These are phyloP conservation scores for Formica exsecta DNA, from an alignment of 1,140 invertebrate species.

Conservation along the genomic window DNA sequence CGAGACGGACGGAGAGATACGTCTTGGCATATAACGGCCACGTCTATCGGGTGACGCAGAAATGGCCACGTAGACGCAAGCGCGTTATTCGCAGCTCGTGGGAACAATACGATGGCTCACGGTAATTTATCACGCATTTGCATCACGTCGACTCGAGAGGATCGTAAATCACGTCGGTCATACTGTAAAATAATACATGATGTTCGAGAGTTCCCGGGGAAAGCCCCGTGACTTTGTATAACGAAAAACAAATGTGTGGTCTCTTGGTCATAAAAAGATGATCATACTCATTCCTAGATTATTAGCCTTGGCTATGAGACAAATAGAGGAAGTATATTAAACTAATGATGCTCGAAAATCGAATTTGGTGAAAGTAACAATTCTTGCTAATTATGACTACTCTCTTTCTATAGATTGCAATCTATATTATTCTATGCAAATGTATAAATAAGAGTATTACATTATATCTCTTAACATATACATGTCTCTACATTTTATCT, in stretches of 20 bases:
- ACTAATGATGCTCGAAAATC: conserved; percentile 15
- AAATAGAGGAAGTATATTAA: conserved; percentile 9
- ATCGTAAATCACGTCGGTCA: conserved; percentile 53
- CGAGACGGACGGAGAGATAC: conserved; percentile 26
- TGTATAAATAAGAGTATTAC: neutral
- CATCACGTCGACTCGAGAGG: conserved; percentile 27
- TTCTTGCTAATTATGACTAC: neutral
- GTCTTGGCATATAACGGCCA: conserved; percentile 56
- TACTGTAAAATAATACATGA: conserved; percentile 35
- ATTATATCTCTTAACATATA: neutral
- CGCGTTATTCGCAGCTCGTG: conserved; percentile 26
- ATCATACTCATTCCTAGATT: conserved; percentile 25
- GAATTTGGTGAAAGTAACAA: neutral
- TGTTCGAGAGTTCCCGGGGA: conserved; percentile 12
- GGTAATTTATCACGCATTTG: conserved; percentile 61
- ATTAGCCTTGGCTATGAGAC: conserved; percentile 15
- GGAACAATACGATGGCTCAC: conserved; percentile 55
- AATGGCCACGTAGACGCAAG: conserved; percentile 45
- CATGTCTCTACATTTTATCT: neutral
- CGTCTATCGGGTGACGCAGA: conserved; percentile 59
- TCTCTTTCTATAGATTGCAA: conserved; percentile 2
- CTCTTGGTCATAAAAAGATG: conserved; percentile 20
- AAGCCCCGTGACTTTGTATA: conserved; percentile 23
- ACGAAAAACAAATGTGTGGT: conserved; percentile 19
- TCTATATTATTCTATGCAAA: neutral